These are phyloP conservation scores for Tragelaphus imberbis DNA, from an alignment of 2,113 vertebrate species.

Conservation along the genomic window DNA sequence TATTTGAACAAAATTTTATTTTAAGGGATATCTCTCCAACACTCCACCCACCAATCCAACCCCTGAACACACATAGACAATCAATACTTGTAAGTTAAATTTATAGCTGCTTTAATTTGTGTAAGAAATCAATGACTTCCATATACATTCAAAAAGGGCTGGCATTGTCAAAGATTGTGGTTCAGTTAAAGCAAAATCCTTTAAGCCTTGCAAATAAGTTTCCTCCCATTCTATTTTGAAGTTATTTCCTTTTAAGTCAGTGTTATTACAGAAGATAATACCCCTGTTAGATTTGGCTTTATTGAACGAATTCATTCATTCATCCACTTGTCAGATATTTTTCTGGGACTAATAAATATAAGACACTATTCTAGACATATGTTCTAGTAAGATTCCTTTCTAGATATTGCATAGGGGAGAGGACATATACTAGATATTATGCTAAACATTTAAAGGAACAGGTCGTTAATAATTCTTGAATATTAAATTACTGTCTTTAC, in stretches of 20 bases:
- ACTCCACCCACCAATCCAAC: not conserved
- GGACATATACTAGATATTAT: not conserved
- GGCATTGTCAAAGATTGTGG: not conserved
- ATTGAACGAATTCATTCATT: not conserved
- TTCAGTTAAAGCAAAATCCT: not conserved
- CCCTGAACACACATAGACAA: not conserved
- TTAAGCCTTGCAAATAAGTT: not conserved
- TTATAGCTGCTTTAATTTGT: not conserved
- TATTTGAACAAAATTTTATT: not conserved
- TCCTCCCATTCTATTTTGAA: not conserved
- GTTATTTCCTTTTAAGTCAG: not conserved
- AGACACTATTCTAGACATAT: not conserved
- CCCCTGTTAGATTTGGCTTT: not conserved
- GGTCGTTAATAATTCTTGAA: not conserved
- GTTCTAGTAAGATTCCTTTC: not conserved
- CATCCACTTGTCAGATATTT: not conserved
- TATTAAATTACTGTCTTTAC: not conserved
- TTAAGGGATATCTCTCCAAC: not conserved
- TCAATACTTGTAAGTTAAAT: not conserved
- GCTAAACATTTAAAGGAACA: not conserved
- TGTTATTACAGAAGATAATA: not conserved
- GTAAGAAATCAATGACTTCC: not conserved
- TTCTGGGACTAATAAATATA: not conserved
- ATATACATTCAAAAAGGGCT: not conserved
- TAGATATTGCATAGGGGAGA: not conserved